These are phyloP conservation scores for Syngnathus acus DNA, from an alignment of 2,797 vertebrate species.

Conservation along the genomic window DNA sequence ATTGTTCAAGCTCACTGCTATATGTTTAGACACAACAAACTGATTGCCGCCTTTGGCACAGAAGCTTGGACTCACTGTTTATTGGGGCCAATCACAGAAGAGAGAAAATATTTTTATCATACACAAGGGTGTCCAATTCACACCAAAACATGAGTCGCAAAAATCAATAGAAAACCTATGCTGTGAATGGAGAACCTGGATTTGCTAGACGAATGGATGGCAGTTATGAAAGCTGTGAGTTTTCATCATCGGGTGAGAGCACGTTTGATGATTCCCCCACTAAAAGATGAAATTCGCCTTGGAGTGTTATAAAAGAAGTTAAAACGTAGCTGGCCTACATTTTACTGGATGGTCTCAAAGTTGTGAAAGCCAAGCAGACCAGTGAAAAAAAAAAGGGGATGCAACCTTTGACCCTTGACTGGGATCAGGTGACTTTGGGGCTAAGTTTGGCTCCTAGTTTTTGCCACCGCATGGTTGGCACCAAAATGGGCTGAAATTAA, in stretches of 20 bases:
- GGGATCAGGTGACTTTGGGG: conserved; percentile 50
- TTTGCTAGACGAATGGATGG: background rate
- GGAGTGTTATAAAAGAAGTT: background rate
- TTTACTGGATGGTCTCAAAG: conserved; percentile 18
- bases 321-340: conserved; percentile 18
- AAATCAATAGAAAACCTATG: background rate
- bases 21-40: background rate
- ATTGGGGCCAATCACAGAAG: background rate
- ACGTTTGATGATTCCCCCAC: background rate
- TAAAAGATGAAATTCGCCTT: no score
- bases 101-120: background rate
- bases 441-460: conserved; percentile 56
- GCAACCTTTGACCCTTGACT: conserved; percentile 48
- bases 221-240: background rate
- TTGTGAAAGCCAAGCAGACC: conserved; percentile 49
- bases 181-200: background rate
- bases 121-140: background rate
- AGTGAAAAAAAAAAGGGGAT: conserved; percentile 18
- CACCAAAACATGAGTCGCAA: background rate
- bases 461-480: background rate
- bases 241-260: background rate
- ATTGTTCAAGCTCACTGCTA: background rate
- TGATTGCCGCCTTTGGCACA: background rate
- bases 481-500: background rate
- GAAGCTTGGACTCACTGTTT: background rate